Evolutionary conservation across 2,888 invertebrate species (phyloP).

Genomic region (Tachina lurida): DNA sequence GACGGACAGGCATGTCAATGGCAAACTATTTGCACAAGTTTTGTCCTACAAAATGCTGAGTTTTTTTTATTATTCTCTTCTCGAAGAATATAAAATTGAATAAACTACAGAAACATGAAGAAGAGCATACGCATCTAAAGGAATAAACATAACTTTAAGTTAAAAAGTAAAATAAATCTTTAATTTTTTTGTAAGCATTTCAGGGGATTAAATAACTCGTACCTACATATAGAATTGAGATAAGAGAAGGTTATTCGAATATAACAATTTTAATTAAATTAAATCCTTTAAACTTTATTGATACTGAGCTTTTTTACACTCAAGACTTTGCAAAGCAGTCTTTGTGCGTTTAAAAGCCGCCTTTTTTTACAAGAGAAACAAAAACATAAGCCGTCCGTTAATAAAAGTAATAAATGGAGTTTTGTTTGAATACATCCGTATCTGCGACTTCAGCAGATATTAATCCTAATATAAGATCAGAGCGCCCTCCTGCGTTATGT

Average conservation of each 20-base stretch:
- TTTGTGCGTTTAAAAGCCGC: too few species aligned
- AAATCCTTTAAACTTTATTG: not conserved
- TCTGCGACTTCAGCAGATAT: too few species aligned
- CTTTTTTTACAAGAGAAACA: too few species aligned
- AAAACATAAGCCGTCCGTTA: too few species aligned
- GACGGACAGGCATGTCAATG: constrained; percentile 18
- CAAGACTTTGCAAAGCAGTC: too few species aligned
- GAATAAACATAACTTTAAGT: not conserved
- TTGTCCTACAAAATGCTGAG: constrained; percentile 31
- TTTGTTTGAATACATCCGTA: too few species aligned
- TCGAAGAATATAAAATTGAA: constrained; percentile 9
- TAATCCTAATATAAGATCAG: too few species aligned
- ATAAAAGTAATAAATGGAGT: too few species aligned
- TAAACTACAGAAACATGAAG: not conserved
- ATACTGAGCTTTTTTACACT: too few species aligned
- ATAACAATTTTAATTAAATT: not conserved
- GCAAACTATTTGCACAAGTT: constrained; percentile 40
- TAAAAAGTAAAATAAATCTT: constrained; percentile 1
- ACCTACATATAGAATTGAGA: not conserved
- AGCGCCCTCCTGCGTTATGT: too few species aligned
- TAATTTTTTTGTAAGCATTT: not conserved
- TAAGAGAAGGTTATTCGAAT: too few species aligned
- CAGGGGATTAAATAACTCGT: not conserved
- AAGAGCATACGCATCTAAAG: not conserved
- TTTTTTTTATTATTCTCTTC: constrained; percentile 9